phyloP scores from a whole-genome alignment of 2,797 vertebrate species.

The Hippopotamyrus pictus region DNA sequence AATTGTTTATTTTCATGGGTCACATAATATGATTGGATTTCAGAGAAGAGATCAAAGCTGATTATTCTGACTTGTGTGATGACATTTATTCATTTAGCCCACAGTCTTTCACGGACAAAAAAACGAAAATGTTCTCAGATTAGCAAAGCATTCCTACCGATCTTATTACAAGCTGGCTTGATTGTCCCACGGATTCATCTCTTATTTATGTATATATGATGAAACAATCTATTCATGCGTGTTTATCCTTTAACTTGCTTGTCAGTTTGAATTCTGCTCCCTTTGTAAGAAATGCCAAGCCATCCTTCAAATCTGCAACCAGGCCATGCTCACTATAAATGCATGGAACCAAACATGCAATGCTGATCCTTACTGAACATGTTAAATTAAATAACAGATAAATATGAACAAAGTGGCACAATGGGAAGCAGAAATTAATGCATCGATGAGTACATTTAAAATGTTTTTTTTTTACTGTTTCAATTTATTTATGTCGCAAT shows the following conservation, averaged over 20 bases:
- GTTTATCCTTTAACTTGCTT: conserved; percentile 15
- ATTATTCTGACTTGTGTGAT: conserved; percentile 3
- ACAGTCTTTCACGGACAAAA: neutral
- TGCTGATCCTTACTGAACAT: neutral
- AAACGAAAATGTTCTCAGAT: conserved; percentile 13
- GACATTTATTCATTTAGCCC: conserved; percentile 12
- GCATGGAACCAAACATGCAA: neutral
- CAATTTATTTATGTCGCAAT: neutral
- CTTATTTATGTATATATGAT: neutral
- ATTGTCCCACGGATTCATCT: neutral
- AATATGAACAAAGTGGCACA: neutral
- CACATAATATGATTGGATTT: neutral
- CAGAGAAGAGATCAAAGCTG: neutral
- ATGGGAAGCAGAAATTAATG: neutral
- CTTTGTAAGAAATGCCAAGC: neutral
- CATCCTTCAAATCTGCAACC: neutral
- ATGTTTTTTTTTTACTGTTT: neutral
- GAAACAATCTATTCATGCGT: conserved; percentile 12
- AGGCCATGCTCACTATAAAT: neutral
- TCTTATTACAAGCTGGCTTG: neutral
- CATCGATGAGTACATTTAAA: neutral
- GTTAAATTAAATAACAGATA: neutral
- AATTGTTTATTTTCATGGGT: neutral
- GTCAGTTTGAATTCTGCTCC: conserved; percentile 12
- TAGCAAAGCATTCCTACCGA: neutral